A percentile compares a stretch with the other conserved stretches of the same genome.
Evolutionary conservation across 2,888 invertebrate genomes (phyloP).

Genomic region (Volucella inflata): DNA sequence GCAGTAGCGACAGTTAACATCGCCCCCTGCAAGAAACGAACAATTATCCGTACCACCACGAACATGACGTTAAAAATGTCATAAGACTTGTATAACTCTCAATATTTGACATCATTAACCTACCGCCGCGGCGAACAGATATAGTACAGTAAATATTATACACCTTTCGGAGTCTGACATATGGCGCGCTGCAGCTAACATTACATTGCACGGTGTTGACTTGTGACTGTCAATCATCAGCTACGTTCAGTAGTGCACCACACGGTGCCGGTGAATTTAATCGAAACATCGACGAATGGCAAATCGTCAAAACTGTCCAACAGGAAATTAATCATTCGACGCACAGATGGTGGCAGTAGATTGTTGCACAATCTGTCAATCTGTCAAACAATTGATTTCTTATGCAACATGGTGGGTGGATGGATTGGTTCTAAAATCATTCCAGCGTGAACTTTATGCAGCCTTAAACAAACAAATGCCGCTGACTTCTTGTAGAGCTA

Average conservation of each 20-base stretch:
- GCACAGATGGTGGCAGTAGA: slow-evolving; percentile 19
- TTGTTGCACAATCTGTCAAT: slow-evolving; percentile 36
- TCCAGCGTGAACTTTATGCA: slow-evolving; percentile 41
- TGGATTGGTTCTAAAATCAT: slow-evolving; percentile 26
- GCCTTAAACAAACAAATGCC: slow-evolving; percentile 44
- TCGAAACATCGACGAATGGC: slow-evolving; percentile 2
- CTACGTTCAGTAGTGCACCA: slow-evolving; percentile 45
- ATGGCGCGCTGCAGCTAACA: slow-evolving; percentile 46
- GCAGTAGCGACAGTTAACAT: slow-evolving; percentile 21
- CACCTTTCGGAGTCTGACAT: slow-evolving; percentile 52
- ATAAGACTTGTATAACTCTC: slow-evolving; percentile 30
- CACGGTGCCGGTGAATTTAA: slow-evolving; percentile 28
- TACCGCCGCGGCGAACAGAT: slow-evolving; percentile 27
- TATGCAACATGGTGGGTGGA: slow-evolving; percentile 47
- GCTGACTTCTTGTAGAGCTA: slow-evolving; percentile 13
- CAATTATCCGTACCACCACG: slow-evolving; percentile 26
- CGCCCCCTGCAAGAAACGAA: slow-evolving; percentile 35
- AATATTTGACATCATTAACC: slow-evolving; percentile 67
- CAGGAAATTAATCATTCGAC: slow-evolving; percentile 38
- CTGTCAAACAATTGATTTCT: slow-evolving; percentile 63
- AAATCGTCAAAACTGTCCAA: slow-evolving; percentile 11
- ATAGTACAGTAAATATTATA: slow-evolving; percentile 2
- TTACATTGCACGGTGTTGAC: slow-evolving; percentile 54
- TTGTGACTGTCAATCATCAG: slow-evolving; percentile 65
- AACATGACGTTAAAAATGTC: slow-evolving; percentile 55